Evolutionary conservation across 2,888 invertebrate species (phyloP), one percentile per base, ranked within the genome.

Genomic region (Euplagia quadripunctaria): DNA sequence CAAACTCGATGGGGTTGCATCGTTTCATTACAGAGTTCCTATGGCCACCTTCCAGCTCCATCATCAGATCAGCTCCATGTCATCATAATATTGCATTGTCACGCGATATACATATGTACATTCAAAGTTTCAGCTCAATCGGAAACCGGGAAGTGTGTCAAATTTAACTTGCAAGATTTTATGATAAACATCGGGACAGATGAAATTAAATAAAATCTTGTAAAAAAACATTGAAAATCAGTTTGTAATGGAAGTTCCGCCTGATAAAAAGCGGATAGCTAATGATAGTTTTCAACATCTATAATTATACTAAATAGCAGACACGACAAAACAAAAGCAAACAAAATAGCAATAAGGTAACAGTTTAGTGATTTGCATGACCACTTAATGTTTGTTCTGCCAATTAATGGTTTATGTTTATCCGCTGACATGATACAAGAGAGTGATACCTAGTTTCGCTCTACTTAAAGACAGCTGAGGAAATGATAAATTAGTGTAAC

Each of bases 391-490:
- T 51, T 43, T 64, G 63, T 17, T 51, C 49, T 52, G 20, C 43
- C 68, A 68, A 71, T 71, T 51, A 71, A 72, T 68, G 68, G 64
- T 55, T 64, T 72, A 72, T 72, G 68, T 68, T 72, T 64, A 72
- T 72, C 31, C 9, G 20, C 55, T 46, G 72, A 55, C 64, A 43
- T 16, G 43, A 20, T 55, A 43, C 71, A 41, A 67, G 52, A 51
- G 43, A n/a, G 17, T 31, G 20, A 16, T 68, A 68, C 64, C 64
- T 68, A 64, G 72, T 64, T 12, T 17, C 20, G 9, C 61, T 64
- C 3, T 52, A 51, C 43, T 20, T 42, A 12, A 17, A 61, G 67
- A 67, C 71, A 49, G 51, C 41, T 67, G 43, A 43, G 43, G 43
- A 52, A 63, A n/a, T 63, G 42, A 63, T 51, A 63, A 41, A 31